phyloP scores from a whole-genome alignment of 2,113 vertebrate genomes.

The Thinocorus orbignyianus region DNA sequence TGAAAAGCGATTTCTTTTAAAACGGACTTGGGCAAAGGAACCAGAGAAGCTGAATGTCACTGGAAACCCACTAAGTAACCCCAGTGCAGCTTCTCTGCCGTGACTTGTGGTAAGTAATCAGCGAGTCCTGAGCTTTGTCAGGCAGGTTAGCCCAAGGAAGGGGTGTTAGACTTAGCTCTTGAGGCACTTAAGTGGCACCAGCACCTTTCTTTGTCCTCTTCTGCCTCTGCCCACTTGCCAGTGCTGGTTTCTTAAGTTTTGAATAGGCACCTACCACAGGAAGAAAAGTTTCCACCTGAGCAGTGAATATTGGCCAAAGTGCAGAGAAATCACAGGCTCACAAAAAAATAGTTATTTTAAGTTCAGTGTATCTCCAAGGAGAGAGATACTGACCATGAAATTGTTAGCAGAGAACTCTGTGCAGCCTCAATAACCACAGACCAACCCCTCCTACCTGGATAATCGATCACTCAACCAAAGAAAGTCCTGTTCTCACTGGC shows the following conservation, averaged over 20 bases:
- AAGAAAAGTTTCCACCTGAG: neutral
- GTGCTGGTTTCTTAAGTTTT: neutral
- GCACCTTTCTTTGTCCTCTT: neutral
- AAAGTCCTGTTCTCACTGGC: neutral
- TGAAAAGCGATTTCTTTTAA: neutral
- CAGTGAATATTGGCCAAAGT: neutral
- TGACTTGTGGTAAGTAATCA: neutral
- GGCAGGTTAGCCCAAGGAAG: neutral
- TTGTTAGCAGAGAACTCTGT: neutral
- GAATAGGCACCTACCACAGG: neutral
- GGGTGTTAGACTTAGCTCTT: neutral
- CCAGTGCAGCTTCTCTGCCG: neutral
- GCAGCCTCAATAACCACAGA: neutral
- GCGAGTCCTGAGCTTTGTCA: neutral
- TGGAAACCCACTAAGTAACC: neutral
- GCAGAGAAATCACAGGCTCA: neutral
- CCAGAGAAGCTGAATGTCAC: neutral
- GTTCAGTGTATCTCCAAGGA: neutral
- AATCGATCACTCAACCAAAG: neutral
- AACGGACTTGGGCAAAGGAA: neutral
- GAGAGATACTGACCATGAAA: neutral
- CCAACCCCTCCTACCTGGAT: neutral
- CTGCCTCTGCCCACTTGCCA: neutral
- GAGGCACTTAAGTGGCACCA: neutral
- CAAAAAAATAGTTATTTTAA: neutral